Conservation (phyloP, 2,113 vertebrate genomes). For the Camelus bactrianus region DNA sequence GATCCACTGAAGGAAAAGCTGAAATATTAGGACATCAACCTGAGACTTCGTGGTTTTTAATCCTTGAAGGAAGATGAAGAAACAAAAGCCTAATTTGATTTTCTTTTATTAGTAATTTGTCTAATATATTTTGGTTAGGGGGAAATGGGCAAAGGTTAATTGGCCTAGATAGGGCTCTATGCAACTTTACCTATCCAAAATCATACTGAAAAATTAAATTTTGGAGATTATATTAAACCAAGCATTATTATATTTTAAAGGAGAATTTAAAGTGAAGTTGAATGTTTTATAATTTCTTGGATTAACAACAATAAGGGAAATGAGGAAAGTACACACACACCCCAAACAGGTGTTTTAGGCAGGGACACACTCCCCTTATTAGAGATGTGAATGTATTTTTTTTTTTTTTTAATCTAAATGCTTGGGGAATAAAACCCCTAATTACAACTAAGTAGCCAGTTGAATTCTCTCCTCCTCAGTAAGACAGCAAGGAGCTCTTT, state of each 20-base stretch:
- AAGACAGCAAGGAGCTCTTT: not conserved
- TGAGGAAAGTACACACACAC: constrained; percentile 75
- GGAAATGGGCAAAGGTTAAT: not conserved
- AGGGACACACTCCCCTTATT: constrained; percentile 78
- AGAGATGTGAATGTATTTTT: constrained; percentile 64
- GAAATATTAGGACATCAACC: not conserved
- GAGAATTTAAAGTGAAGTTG: constrained; percentile 67
- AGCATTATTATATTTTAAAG: constrained; percentile 76
- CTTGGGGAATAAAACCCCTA: constrained; percentile 54
- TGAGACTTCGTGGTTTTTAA: not conserved
- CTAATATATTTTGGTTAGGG: not conserved
- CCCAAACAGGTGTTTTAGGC: constrained; percentile 81
- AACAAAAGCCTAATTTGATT: not conserved
- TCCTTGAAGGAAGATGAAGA: not conserved
- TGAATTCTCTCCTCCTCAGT: not conserved
- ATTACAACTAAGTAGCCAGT: constrained; percentile 69
- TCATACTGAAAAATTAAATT: constrained; percentile 50
- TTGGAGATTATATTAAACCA: constrained; percentile 76
- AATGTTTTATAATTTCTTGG: constrained; percentile 73
- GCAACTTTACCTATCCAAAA: constrained; percentile 31
- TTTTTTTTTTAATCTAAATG: constrained; percentile 54
- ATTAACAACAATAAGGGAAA: constrained; percentile 55
- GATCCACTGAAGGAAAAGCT: not conserved
- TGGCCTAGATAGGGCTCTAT: not conserved
- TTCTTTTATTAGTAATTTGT: not conserved